phyloP scores from a whole-genome alignment of 2,888 invertebrate species.

The Lasius fuliginosus region DNA sequence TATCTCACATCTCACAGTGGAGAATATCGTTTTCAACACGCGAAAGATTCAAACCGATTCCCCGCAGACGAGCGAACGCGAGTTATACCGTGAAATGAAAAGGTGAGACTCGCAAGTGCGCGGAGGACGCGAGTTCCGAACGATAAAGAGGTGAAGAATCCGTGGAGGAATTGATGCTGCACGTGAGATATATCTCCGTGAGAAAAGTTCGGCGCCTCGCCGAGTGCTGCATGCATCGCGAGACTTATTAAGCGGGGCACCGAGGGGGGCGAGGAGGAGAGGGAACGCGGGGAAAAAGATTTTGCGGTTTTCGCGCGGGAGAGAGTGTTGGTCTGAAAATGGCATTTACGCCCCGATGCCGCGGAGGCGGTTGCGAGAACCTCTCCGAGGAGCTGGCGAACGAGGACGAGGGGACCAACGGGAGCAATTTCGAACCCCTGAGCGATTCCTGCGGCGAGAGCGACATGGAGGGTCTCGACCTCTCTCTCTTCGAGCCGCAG shows the following conservation, averaged over 20 bases:
- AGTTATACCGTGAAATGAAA: conserved; percentile 43
- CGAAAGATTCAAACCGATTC: conserved; percentile 39
- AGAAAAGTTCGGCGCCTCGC: conserved; percentile 39
- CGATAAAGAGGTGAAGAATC: conserved; percentile 12
- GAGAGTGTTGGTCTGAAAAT: conserved; percentile 62
- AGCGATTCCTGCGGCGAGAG: conserved; percentile 89
- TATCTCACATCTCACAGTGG: conserved; percentile 22
- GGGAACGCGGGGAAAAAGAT: neutral
- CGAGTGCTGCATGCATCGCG: conserved; percentile 25
- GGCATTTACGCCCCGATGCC: conserved; percentile 76
- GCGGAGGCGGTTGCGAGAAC: conserved; percentile 66
- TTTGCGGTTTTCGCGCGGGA: conserved; percentile 29
- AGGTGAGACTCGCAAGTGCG: conserved; percentile 32
- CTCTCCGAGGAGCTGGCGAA: conserved; percentile 73
- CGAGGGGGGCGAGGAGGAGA: neutral
- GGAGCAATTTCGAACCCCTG: conserved; percentile 88
- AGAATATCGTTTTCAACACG: conserved; percentile 23
- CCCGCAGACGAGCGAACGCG: conserved; percentile 35
- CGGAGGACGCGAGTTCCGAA: conserved; percentile 7
- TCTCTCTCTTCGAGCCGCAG: conserved; percentile 90
- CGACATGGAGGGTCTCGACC: conserved; percentile 90
- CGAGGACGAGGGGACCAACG: conserved; percentile 73
- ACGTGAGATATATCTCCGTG: conserved; percentile 36
- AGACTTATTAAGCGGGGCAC: conserved; percentile 30
- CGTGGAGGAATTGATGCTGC: conserved; percentile 42